These are phyloP conservation scores for Sepioteuthis lessoniana DNA, from an alignment of 2,888 invertebrate genomes.

Conservation along the genomic window DNA sequence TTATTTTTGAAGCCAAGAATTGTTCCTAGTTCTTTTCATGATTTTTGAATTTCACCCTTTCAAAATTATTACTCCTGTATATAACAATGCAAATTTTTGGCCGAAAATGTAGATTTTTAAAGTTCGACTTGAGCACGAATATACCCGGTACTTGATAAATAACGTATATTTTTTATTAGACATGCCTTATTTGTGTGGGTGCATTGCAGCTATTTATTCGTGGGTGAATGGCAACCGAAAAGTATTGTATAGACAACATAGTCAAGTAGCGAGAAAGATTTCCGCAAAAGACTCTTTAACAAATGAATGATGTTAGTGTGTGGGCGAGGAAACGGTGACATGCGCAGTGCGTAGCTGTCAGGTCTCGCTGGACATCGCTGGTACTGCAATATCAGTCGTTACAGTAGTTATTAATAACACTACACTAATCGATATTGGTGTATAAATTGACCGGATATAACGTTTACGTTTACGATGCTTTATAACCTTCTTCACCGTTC, in stretches of 20 bases:
- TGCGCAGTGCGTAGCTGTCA: slow-evolving; percentile 23
- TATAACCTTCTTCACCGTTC: neutral
- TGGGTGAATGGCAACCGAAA: neutral
- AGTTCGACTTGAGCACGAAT: too few relatives aligned
- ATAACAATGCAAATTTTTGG: too few relatives aligned
- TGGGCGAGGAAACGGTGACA: neutral
- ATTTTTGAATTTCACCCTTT: too few relatives aligned
- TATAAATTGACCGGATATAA: too few relatives aligned
- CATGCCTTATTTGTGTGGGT: neutral
- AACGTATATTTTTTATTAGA: too few relatives aligned
- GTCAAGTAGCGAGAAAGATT: neutral
- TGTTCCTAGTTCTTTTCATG: too few relatives aligned
- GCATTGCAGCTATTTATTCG: neutral
- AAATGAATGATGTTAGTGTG: neutral
- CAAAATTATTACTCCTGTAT: too few relatives aligned
- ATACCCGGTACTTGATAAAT: too few relatives aligned
- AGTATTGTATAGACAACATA: neutral
- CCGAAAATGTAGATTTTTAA: too few relatives aligned
- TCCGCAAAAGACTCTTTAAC: neutral
- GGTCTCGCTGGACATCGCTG: neutral
- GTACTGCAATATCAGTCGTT: neutral
- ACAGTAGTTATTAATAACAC: neutral
- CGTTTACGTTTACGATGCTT: neutral
- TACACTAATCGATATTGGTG: neutral
- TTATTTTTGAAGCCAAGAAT: too few relatives aligned